Evolutionary conservation across 1,140 invertebrate species (phyloP).

Genomic region (Charaxes varanes): DNA sequence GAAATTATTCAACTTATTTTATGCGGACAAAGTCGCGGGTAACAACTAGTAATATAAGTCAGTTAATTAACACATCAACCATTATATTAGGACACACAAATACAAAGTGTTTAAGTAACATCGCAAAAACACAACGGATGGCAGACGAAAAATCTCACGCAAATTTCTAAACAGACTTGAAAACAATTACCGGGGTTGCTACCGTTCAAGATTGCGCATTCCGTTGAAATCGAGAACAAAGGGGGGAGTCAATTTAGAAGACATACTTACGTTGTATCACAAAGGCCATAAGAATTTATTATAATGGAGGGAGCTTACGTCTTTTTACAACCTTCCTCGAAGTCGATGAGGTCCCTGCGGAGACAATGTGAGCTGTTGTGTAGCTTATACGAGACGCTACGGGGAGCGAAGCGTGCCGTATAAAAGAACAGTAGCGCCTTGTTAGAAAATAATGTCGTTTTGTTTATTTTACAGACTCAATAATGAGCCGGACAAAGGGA

Average conservation of each 20-base stretch:
- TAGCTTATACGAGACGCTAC: constrained; percentile 23
- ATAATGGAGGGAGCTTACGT: constrained; percentile 20
- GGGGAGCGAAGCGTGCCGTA: constrained; percentile 32
- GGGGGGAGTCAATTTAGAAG: constrained; percentile 18
- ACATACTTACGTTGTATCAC: constrained; percentile 19
- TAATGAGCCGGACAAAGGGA: constrained; percentile 5
- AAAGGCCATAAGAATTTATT: constrained; percentile 28
- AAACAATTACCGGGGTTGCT: constrained; percentile 9
- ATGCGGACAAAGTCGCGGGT: no score
- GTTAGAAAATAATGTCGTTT: constrained; percentile 19
- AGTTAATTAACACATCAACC: no score
- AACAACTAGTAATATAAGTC: no score
- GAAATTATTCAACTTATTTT: no score
- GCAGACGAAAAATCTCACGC: constrained; percentile 10
- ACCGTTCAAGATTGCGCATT: constrained; percentile 9
- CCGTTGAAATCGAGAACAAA: constrained; percentile 14
- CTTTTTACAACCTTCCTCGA: constrained; percentile 46
- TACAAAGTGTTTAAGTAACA: no score
- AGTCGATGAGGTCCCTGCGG: constrained; percentile 39
- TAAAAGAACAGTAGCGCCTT: constrained; percentile 33
- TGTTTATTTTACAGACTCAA: constrained; percentile 16
- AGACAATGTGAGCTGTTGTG: constrained; percentile 42
- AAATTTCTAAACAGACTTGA: constrained; percentile 5
- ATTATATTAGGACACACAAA: no score
- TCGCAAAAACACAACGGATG: background rate